phyloP scores from a whole-genome alignment of 2,113 vertebrate genomes.

The Aix galericulata region DNA sequence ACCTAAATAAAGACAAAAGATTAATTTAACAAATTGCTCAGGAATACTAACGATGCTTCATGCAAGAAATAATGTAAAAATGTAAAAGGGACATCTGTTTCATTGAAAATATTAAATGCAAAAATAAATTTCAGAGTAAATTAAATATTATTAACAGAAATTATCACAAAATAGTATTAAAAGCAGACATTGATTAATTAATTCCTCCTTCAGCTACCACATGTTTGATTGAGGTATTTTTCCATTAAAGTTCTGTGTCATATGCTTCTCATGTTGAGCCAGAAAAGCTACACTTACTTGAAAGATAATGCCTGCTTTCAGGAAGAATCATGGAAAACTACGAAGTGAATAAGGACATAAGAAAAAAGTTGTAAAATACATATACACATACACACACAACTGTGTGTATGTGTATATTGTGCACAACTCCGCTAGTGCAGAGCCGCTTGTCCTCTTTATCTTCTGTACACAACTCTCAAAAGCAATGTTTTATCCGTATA shows the following conservation, averaged over 20 bases:
- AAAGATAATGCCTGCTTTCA: not conserved
- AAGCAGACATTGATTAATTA: not conserved
- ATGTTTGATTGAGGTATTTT: not conserved
- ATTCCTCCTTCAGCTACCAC: not conserved
- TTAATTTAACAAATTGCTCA: not conserved
- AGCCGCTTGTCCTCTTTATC: not conserved
- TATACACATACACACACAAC: not conserved
- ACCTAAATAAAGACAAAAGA: constrained; percentile 76
- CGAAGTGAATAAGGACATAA: not conserved
- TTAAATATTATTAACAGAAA: not conserved
- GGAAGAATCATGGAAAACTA: not conserved
- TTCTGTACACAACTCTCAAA: not conserved
- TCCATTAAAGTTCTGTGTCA: not conserved
- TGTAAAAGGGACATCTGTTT: not conserved
- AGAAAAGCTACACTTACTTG: not conserved
- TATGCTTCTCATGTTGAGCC: not conserved
- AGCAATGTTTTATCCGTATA: not conserved
- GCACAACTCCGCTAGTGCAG: not conserved
- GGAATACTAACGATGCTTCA: not conserved
- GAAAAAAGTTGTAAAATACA: not conserved
- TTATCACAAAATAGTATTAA: not conserved
- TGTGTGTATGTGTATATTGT: too few species aligned
- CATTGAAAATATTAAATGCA: not conserved
- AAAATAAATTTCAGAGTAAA: not conserved
- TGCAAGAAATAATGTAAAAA: not conserved